A percentile compares a stretch with the other conserved stretches of the same genome.
Conservation (phyloP, 2,888 invertebrate species). For the Spicauda simplicius region DNA sequence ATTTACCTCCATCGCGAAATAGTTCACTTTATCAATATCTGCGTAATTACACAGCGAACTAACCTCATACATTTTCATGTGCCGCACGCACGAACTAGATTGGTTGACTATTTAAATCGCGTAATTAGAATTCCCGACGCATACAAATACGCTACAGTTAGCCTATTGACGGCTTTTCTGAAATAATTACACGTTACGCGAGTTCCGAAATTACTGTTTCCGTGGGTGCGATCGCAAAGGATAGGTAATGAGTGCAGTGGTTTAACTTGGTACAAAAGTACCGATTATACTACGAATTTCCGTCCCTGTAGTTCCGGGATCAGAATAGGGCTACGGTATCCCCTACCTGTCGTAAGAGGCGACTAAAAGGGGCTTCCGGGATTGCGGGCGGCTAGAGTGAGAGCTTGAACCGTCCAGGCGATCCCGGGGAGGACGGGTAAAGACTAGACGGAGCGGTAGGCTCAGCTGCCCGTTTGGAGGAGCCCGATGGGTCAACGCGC, state of each 20-base stretch:
- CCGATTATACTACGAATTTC: background rate
- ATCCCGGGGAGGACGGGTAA: too few relatives aligned
- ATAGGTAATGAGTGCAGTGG: background rate
- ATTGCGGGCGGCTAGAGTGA: too few relatives aligned
- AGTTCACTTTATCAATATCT: constrained; percentile 32
- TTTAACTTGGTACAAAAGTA: constrained; percentile 8
- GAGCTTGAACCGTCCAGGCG: too few relatives aligned
- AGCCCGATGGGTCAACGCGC: too few relatives aligned
- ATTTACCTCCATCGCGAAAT: constrained; percentile 16
- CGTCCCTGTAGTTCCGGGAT: too few relatives aligned
- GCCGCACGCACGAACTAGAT: constrained; percentile 34
- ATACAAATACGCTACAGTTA: constrained; percentile 70
- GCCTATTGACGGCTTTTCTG: constrained; percentile 74
- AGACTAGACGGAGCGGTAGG: too few relatives aligned
- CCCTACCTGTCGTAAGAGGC: too few relatives aligned
- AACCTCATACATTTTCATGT: constrained; percentile 34
- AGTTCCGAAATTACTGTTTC: constrained; percentile 71
- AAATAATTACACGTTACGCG: constrained; percentile 81
- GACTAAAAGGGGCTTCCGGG: too few relatives aligned
- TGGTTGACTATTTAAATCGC: constrained; percentile 37
- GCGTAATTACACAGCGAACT: constrained; percentile 28
- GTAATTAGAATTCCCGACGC: constrained; percentile 53
- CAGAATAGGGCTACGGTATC: too few relatives aligned
- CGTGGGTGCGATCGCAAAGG: constrained; percentile 31
- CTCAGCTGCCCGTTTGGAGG: too few relatives aligned